Evolutionary conservation across 2,888 invertebrate species (phyloP).

Genomic region (Noctua janthe): DNA sequence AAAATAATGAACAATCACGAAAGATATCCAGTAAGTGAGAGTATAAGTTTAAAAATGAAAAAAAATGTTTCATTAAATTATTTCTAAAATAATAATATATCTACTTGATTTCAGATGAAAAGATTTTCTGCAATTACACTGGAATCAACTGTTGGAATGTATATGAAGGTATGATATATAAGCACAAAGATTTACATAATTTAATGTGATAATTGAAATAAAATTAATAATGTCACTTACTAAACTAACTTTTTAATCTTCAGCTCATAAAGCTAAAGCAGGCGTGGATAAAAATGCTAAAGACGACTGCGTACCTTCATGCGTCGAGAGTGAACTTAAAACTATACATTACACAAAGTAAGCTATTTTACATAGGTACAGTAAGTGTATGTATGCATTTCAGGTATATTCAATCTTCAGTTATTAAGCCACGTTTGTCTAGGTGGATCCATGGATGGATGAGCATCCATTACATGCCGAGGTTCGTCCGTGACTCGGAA

Average conservation of each 20-base stretch:
- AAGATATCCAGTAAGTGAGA: too few relatives aligned
- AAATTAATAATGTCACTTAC: not conserved
- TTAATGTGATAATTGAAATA: not conserved
- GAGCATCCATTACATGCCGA: not conserved
- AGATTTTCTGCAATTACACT: slow-evolving; percentile 88
- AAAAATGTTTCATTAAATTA: too few relatives aligned
- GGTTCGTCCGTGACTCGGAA: not conserved
- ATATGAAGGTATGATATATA: slow-evolving; percentile 69
- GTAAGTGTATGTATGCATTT: not conserved
- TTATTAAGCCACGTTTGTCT: not conserved
- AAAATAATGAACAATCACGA: too few relatives aligned
- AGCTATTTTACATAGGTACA: slow-evolving; percentile 14
- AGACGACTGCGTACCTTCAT: slow-evolving; percentile 89
- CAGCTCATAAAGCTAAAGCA: slow-evolving; percentile 79
- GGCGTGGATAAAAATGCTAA: slow-evolving; percentile 78
- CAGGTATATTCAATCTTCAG: not conserved
- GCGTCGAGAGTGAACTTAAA: slow-evolving; percentile 89
- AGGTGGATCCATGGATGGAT: not conserved
- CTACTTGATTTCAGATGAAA: slow-evolving; percentile 77
- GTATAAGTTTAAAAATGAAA: too few relatives aligned
- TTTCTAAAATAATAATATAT: not conserved
- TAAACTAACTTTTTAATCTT: slow-evolving; percentile 35
- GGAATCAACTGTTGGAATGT: slow-evolving; percentile 89
- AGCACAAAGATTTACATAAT: not conserved
- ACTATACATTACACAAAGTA: slow-evolving; percentile 75